phyloP scores from a whole-genome alignment of 2,113 vertebrate genomes.

The Gallinago undulata region DNA sequence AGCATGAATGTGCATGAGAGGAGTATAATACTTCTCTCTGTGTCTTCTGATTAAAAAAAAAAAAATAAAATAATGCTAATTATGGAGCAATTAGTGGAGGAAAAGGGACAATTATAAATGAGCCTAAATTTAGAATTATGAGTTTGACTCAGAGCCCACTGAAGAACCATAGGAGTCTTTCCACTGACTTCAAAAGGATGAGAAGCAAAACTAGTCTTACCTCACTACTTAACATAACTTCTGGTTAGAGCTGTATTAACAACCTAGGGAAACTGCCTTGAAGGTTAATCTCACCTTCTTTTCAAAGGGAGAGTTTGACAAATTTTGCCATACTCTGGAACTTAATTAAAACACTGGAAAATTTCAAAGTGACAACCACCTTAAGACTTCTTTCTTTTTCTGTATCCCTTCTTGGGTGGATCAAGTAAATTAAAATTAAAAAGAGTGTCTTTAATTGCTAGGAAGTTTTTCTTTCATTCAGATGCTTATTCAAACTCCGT shows the following conservation, averaged over 20 bases:
- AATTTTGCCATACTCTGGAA: slow-evolving; percentile 32
- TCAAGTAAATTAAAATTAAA: background rate
- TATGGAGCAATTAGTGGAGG: background rate
- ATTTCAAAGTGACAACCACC: slow-evolving; percentile 45
- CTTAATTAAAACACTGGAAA: slow-evolving; percentile 63
- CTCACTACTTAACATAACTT: background rate
- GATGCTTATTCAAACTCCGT: background rate
- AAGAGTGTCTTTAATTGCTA: background rate
- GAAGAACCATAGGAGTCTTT: background rate
- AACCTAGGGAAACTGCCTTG: background rate
- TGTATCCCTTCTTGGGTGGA: background rate
- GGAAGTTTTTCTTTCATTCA: slow-evolving; percentile 2
- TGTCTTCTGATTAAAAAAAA: background rate
- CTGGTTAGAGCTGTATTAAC: background rate
- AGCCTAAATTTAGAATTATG: background rate
- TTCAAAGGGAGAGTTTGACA: background rate
- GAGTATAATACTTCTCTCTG: background rate
- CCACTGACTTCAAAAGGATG: background rate
- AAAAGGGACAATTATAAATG: background rate
- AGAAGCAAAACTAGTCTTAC: background rate
- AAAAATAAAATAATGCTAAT: background rate
- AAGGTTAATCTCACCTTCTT: background rate
- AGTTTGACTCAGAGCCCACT: background rate
- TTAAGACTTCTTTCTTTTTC: background rate
- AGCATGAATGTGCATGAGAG: background rate